These are phyloP conservation scores for Dinoponera quadriceps DNA, from an alignment of 1,140 invertebrate genomes.

Conservation along the genomic window DNA sequence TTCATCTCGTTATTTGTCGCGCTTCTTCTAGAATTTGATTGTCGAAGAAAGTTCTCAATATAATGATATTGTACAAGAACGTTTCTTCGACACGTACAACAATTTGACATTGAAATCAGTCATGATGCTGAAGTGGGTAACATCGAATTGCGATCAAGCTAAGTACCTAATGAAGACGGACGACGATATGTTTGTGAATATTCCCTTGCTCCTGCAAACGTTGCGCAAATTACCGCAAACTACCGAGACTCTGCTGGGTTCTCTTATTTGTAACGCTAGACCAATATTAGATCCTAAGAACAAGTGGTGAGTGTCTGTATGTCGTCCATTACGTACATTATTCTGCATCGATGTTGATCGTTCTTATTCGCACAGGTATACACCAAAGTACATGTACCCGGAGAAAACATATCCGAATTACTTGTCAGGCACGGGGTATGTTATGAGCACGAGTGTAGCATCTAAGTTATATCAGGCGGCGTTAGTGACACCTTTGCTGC, in stretches of 20 bases:
- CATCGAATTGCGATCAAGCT: conserved; percentile 87
- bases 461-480: conserved; percentile 89
- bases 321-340: neutral
- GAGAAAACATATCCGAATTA: conserved; percentile 92
- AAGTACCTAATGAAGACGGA: conserved; percentile 93
- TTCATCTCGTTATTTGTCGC: neutral
- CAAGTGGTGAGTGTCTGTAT: conserved; percentile 89
- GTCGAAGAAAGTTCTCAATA: conserved; percentile 87
- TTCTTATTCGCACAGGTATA: conserved; percentile 87
- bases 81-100: conserved; percentile 95
- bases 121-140: conserved; percentile 94
- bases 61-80: conserved; percentile 96
- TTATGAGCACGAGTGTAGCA: conserved; percentile 91
- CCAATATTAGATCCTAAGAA: conserved; percentile 90
- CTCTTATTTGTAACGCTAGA: conserved; percentile 90
- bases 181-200: conserved; percentile 94
- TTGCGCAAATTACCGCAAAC: conserved; percentile 79
- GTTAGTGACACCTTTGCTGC: conserved; percentile 89
- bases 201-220: conserved; percentile 86
- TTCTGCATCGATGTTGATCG: neutral
- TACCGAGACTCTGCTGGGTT: conserved; percentile 88
- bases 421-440: conserved; percentile 94
- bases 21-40: conserved; percentile 77
- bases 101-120: conserved; percentile 96
- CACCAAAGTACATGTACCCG: conserved; percentile 92